Evolutionary conservation across 2,797 vertebrate species (phyloP), one percentile per base, ranked within the genome.

Genomic region (Sitta carolinensis): DNA sequence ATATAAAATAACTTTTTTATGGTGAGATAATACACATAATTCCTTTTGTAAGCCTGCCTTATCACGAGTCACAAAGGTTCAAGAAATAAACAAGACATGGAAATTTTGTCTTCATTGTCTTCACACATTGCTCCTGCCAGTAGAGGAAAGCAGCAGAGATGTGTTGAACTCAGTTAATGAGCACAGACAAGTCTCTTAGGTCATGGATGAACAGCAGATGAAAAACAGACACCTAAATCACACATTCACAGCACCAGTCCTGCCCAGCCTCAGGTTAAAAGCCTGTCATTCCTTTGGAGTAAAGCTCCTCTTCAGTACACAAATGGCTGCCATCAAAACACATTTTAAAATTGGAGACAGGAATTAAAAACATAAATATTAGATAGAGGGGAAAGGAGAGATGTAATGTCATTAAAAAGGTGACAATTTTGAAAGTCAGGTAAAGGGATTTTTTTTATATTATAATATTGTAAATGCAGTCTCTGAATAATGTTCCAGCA

Each of bases 221-320:
- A 4, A 50, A 58, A 90, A 48, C 0, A 0, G 25, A 13, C 30
- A 75, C 5, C 19, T 42, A 7, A 26, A 68, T 32, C 11, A 3
- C 6, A 23, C 0, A 1, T 16, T 18, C 54, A 64, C 1, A 0
- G 8, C 32, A 59, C 32, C n/a, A 78, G 8, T 40, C 42, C 30
- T 50, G 34, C 19, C 2, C 22, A 78, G 27, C 7, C 4, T 7
- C 10, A 19, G 10, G 17, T 57, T n/a, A 58, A 68, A 88, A 86
- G 8, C 8, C 1, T 27, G 73, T 69, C 20, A 21, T 1, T 27
- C 5, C 23, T n/a, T 22, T 34, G 16, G 25, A 36, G 38, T 3
- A 78, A 19, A 73, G 11, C 1, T 68, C 23, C 38, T 75, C 19
- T 51, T 10, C 7, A 43, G 7, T 32, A n/a, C 40, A 45, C 7